Evolutionary conservation across 2,113 vertebrate species (phyloP), one percentile per base, ranked within the genome.

Genomic region (Lanius collurio): DNA sequence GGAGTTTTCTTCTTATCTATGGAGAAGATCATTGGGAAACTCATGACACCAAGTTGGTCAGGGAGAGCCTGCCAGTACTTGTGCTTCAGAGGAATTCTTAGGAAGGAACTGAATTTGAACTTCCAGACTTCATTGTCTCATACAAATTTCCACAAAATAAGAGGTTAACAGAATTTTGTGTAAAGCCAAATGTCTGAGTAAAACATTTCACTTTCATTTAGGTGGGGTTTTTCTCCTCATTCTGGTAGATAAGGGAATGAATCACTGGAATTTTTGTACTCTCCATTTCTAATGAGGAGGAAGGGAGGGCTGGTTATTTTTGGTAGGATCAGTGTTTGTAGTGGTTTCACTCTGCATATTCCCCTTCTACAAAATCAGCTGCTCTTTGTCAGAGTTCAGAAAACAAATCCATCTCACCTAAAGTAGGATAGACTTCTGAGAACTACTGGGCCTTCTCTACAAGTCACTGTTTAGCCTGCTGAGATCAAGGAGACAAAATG

Each of bases 231-330:
- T 94, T 91, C 80, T 91, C 49, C 62, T 44, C 16, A 3, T 86
- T 95, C 82, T 86, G 70, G 74, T 69, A 95, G 91, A 95, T 91
- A 90, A 95, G 87, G 83, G 73, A 93, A 96, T 96, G 95, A 97
- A 96, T 95, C 93, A 95, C 81, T 87, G 91, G 89, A 94, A 87
- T 90, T 93, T 97, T 90, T 87, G 30, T 94, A 95, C 91, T 96
- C 82, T 95, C 94, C 62, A 71, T 95, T 95, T 96, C 89, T 95
- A 91, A 94, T 65, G 31, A 82, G 57, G 65, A 49, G 60, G 53
- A 83, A 94, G 67, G 60, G 74, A 82, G 46, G 90, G 31, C 6
- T 82, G 41, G 46, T 84, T 93, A 95, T 95, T 94, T 96, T 69
- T 92, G 39, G 80, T 47, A 86, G 92, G 46, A 92, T 89, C 52